Evolutionary conservation across 2,113 vertebrate genomes (phyloP).

Genomic region (Lucifuga dentata): DNA sequence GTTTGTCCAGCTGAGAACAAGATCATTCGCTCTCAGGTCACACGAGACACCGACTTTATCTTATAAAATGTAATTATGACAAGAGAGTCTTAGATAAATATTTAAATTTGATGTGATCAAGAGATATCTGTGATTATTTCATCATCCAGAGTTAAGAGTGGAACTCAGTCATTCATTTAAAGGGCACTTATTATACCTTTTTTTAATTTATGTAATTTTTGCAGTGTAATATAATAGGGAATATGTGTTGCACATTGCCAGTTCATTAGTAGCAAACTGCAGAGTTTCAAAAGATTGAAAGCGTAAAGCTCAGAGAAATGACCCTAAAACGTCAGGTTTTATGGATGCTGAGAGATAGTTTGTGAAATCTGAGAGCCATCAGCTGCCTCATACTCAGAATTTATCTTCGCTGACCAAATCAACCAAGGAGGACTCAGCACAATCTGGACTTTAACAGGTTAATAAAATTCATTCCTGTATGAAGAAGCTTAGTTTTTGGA

Average conservation of each 20-base stretch:
- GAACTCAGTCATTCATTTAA: no score
- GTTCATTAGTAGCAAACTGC: no score
- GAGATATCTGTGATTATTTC: conserved; percentile 26
- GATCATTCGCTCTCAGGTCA: no score
- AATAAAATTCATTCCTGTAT: no score
- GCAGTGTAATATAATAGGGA: neutral
- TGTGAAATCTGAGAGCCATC: neutral
- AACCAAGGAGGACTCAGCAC: neutral
- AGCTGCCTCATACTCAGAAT: neutral
- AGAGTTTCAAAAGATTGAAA: neutral
- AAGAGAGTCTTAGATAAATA: conserved; percentile 30
- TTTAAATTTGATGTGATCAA: conserved; percentile 45
- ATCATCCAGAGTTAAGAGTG: no score
- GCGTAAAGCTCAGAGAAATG: neutral
- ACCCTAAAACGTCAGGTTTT: conserved; percentile 6
- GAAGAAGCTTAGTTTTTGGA: neutral
- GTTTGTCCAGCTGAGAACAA: no score
- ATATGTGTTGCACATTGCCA: neutral
- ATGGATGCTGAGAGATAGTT: neutral
- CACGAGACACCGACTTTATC: conserved; percentile 35
- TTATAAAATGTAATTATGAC: conserved; percentile 45
- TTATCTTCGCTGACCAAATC: neutral
- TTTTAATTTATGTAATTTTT: no score
- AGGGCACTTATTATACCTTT: no score
- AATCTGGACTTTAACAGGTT: neutral